Conservation (phyloP, 1,140 invertebrate species). For the Euura lappo region DNA sequence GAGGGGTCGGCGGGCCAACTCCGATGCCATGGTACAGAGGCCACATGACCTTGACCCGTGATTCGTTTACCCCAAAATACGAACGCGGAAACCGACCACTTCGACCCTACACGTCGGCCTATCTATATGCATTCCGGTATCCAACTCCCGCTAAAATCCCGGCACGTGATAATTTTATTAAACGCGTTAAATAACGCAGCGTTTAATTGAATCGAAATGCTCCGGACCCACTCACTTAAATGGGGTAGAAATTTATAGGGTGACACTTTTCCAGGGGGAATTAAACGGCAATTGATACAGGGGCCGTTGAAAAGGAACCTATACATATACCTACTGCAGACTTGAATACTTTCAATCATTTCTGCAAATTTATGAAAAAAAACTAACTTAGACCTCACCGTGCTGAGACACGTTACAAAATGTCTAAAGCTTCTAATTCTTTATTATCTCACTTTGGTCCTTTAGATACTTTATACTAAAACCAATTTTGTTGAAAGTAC, state of each 20-base stretch:
- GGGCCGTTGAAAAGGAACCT: no score
- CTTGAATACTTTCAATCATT: no score
- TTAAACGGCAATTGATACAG: no score
- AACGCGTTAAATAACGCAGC: neutral
- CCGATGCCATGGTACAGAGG: neutral
- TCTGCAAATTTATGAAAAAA: no score
- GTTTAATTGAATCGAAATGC: neutral
- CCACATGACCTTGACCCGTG: neutral
- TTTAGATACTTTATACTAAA: no score
- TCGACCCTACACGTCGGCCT: neutral
- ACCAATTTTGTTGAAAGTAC: no score
- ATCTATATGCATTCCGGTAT: neutral
- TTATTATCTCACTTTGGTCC: no score
- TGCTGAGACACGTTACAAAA: no score
- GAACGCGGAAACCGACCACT: neutral
- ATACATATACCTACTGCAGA: no score
- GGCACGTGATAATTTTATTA: slow-evolving; percentile 1
- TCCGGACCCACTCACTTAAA: neutral
- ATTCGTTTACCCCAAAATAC: neutral
- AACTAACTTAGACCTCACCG: no score
- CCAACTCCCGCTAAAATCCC: neutral
- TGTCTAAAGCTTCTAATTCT: no score
- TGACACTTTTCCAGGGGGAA: no score
- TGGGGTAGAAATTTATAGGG: neutral
- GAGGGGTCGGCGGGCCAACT: neutral